A percentile compares a stretch with the other conserved stretches of the same genome.
Evolutionary conservation across 2,888 invertebrate genomes (phyloP).

Genomic region (Julus scandinavius): DNA sequence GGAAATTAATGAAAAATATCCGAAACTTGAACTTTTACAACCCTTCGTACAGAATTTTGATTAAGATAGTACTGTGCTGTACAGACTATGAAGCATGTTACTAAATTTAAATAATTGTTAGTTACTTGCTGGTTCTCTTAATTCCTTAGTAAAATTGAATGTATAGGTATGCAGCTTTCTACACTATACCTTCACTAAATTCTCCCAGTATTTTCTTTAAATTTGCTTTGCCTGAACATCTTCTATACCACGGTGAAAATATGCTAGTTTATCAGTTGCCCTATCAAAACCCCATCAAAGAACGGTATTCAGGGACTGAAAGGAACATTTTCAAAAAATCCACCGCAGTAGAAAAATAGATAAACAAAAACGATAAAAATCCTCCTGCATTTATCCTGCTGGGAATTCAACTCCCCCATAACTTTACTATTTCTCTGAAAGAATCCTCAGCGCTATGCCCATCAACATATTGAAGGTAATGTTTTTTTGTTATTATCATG

Average conservation of each 20-base stretch:
- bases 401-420: background rate
- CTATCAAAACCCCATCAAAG: background rate
- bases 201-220: background rate
- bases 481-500: constrained; percentile 1
- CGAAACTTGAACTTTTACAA: too few species aligned
- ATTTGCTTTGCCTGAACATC: background rate
- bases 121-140: too few species aligned
- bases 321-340: background rate
- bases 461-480: background rate
- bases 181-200: background rate
- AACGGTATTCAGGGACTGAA: background rate
- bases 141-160: too few species aligned
- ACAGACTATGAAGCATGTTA: too few species aligned
- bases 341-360: background rate
- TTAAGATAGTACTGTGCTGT: too few species aligned
- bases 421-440: background rate
- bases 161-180: too few species aligned
- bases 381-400: background rate
- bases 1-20: too few species aligned
- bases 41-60: too few species aligned
- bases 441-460: background rate
- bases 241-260: background rate
- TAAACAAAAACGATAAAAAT: constrained; percentile 9
- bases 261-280: background rate
- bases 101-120: too few species aligned